Evolutionary conservation across 2,113 vertebrate species (phyloP), one percentile per base, ranked within the genome.

Genomic region (Marcusenius ussheri): DNA sequence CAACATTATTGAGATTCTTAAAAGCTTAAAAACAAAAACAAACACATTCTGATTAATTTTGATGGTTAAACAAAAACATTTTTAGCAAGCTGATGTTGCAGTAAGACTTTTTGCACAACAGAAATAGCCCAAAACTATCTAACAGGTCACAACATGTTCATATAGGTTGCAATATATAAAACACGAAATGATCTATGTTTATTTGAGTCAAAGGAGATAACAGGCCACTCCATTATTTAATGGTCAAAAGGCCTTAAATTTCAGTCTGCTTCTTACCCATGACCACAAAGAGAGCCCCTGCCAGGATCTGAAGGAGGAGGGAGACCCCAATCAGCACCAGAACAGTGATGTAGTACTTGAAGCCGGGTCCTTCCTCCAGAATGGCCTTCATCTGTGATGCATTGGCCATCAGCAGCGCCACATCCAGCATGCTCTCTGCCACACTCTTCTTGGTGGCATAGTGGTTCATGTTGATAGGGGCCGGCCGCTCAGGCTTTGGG

Each of bases 381-480:
- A 98, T 97, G 0, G 95, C 96, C 66, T 98, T 98, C 95, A 98
- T 96, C 94, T 97, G 96, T 0, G 95, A 95, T 91, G 97, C 95
- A 0, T 98, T 98, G 0, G 98, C 97, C 96, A 98, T 96, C 93
- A 98, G 96, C 9, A 99, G 95, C 0, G 98, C 97, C 89, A 97
- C 94, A 0, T 98, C 97, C 95, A 98, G 91, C 98, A 99, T 97
- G 94, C 97, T 97, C 92, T 98, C 97, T 0, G 97, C 97, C 74
- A 97, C 96, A 0, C 96, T 97, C 92, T 99, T 98, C 96, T 98
- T 98, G 0, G 98, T 98, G 0, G 97, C 97, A 0, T 98, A 97
- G 89, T 96, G 97, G 94, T 98, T 98, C 95, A 98, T 96, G 93
- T 98, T 97, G 94, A 98, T 93, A 0, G 93, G 94, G 0, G 92